Conservation (phyloP, 2,113 vertebrate genomes). For the Strigops habroptila region DNA sequence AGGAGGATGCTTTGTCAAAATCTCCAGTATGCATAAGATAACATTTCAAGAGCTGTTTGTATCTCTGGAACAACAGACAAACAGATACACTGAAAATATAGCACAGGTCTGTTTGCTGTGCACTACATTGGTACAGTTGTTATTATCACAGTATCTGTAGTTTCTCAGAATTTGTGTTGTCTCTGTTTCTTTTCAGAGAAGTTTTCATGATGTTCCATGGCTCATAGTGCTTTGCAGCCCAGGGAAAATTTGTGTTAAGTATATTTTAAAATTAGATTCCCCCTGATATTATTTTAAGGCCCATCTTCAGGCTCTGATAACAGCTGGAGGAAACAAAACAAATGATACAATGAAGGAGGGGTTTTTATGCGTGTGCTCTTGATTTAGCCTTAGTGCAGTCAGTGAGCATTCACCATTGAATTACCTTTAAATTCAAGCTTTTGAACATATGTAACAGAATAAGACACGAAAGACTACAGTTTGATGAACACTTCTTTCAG, state of each 20-base stretch:
- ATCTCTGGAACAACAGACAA: background rate
- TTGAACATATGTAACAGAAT: background rate
- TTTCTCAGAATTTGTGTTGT: background rate
- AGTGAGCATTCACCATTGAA: background rate
- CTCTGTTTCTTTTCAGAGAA: background rate
- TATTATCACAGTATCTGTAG: background rate
- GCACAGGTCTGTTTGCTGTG: background rate
- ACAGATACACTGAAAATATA: background rate
- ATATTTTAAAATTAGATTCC: background rate
- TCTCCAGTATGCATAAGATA: background rate
- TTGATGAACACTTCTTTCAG: background rate
- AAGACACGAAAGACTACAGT: background rate
- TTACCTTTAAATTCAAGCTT: background rate
- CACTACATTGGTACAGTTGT: background rate
- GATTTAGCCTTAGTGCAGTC: background rate
- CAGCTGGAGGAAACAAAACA: background rate
- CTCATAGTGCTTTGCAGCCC: background rate
- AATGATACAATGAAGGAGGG: background rate
- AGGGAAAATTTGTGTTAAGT: background rate
- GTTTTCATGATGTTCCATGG: background rate
- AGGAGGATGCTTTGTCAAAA: constrained; percentile 6
- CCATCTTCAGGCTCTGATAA: background rate
- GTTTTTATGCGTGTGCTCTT: background rate
- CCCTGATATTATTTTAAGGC: background rate
- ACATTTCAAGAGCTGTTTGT: background rate